These are phyloP conservation scores for Bhutanitis thaidina DNA, from an alignment of 2,888 invertebrate species.

Conservation along the genomic window DNA sequence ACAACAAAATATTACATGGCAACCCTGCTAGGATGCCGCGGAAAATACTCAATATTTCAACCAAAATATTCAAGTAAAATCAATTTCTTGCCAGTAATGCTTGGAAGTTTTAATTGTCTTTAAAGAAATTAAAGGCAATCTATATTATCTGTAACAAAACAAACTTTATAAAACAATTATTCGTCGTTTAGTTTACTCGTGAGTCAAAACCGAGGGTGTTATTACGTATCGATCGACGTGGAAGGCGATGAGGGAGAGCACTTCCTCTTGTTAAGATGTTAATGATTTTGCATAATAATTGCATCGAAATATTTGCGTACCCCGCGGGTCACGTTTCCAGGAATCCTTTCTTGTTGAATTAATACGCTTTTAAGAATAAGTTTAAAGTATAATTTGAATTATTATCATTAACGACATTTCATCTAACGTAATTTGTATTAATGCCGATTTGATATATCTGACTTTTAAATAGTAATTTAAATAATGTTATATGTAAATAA, in stretches of 20 bases:
- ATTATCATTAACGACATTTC: not conserved
- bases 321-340: slow-evolving; percentile 21
- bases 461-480: no score
- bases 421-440: no score
- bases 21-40: no score
- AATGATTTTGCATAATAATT: slow-evolving; percentile 73
- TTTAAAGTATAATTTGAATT: slow-evolving; percentile 3
- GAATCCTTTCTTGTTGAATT: slow-evolving; percentile 18
- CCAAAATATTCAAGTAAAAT: no score
- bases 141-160: slow-evolving; percentile 14
- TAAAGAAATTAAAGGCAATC: slow-evolving; percentile 9
- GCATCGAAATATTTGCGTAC: slow-evolving; percentile 33
- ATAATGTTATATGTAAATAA: no score
- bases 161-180: slow-evolving; percentile 22
- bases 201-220: slow-evolving; percentile 32
- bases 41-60: no score
- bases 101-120: slow-evolving; percentile 6
- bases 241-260: slow-evolving; percentile 34
- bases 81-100: no score
- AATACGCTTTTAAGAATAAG: slow-evolving; percentile 7
- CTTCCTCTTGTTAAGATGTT: slow-evolving; percentile 58
- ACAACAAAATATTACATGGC: no score
- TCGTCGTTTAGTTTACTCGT: slow-evolving; percentile 18
- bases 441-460: no score
- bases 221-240: slow-evolving; percentile 40